Evolutionary conservation across 2,797 vertebrate species (phyloP).

Genomic region (Crocodylus rhombifer): DNA sequence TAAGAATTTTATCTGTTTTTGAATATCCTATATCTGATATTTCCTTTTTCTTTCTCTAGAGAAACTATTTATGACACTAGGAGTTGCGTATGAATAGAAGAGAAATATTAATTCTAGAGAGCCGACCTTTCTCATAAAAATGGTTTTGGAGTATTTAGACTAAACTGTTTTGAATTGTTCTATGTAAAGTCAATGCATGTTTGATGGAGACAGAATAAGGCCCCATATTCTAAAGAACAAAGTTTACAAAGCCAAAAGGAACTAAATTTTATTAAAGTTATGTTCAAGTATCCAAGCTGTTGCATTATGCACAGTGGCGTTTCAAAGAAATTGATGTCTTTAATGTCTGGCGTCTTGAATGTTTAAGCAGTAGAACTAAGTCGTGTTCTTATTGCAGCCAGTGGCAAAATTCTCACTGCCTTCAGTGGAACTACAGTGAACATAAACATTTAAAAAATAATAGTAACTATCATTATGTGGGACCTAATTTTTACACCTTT

Average conservation of each 20-base stretch:
- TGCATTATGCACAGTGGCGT: neutral
- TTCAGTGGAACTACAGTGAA: neutral
- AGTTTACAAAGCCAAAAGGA: neutral
- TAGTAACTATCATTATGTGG: neutral
- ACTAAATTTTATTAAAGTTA: neutral
- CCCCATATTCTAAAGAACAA: constrained; percentile 17
- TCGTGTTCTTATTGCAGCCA: neutral
- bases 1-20: neutral
- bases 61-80: neutral
- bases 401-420: neutral
- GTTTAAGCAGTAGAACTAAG: neutral
- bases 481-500: neutral
- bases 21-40: neutral
- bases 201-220: neutral
- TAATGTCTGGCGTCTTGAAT: neutral
- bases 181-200: neutral
- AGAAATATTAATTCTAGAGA: neutral
- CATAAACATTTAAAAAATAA: neutral
- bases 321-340: constrained; percentile 4
- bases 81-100: neutral
- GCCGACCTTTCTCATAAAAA: neutral
- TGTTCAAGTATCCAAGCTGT: neutral
- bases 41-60: neutral
- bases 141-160: neutral
- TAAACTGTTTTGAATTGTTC: neutral